A percentile compares a stretch with the other conserved stretches of the same genome.
These are phyloP conservation scores for Bradypus variegatus DNA, from an alignment of 2,797 vertebrate species.

Conservation along the genomic window DNA sequence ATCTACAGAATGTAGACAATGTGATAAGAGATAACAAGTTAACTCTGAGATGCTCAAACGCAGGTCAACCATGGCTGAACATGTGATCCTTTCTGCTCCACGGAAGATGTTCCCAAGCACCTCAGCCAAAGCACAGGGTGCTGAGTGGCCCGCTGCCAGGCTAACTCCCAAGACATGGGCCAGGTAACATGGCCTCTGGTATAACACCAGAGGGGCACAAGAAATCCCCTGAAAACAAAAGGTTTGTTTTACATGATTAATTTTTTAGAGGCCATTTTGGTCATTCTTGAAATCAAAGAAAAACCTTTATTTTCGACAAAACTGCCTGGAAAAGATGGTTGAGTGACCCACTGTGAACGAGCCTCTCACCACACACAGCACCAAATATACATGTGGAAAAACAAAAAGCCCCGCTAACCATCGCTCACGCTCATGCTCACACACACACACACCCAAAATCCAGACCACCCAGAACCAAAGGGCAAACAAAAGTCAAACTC, in stretches of 20 bases:
- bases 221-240: background rate
- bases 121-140: background rate
- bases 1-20: background rate
- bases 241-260: background rate
- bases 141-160: background rate
- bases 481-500: conserved; percentile 18
- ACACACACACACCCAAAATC: conserved; percentile 12
- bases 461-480: conserved; percentile 9
- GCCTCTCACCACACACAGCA: conserved; percentile 76
- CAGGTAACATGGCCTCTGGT: background rate
- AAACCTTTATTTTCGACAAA: conserved; percentile 70
- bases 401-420: conserved; percentile 26
- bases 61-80: background rate
- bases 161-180: background rate
- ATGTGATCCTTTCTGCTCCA: no score
- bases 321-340: conserved; percentile 68
- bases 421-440: background rate
- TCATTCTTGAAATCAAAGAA: conserved; percentile 61
- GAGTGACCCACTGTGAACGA: conserved; percentile 66
- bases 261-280: conserved; percentile 59
- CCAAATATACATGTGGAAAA: conserved; percentile 71
- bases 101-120: background rate
- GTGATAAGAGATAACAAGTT: no score
- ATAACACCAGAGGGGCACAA: background rate
- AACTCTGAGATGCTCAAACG: background rate